phyloP scores from a whole-genome alignment of 2,888 invertebrate genomes.

The Caenorhabditis virilis region DNA sequence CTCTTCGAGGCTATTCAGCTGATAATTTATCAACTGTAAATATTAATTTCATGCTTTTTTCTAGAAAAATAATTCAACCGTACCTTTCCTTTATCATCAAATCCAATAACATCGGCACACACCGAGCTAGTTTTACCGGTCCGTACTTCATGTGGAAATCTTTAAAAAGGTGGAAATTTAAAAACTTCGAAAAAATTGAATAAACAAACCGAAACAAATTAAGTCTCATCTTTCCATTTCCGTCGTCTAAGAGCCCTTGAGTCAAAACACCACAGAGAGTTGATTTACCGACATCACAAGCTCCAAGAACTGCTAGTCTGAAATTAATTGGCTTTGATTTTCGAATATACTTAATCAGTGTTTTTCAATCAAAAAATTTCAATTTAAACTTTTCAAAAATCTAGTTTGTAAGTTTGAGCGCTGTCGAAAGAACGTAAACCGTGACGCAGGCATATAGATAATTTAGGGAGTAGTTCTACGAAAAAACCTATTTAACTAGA shows the following conservation, averaged over 20 bases:
- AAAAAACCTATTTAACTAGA: background rate
- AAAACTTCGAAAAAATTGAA: background rate
- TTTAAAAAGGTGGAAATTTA: conserved; percentile 19
- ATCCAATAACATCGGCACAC: conserved; percentile 84
- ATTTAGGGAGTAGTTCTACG: background rate
- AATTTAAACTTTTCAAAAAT: too few relatives aligned
- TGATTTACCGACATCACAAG: conserved; percentile 85
- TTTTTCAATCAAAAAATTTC: too few relatives aligned
- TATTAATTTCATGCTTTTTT: background rate
- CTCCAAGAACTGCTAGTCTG: conserved; percentile 88
- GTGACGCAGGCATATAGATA: too few relatives aligned
- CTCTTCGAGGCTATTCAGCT: conserved; percentile 72
- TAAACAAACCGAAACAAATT: conserved; percentile 79
- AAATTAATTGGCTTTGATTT: too few relatives aligned
- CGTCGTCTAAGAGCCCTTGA: conserved; percentile 93
- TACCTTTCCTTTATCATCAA: conserved; percentile 75
- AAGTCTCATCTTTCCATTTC: conserved; percentile 83
- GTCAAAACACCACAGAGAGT: conserved; percentile 92
- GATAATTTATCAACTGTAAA: conserved; percentile 62
- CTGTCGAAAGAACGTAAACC: too few relatives aligned
- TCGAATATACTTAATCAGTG: too few relatives aligned
- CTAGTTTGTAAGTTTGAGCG: too few relatives aligned
- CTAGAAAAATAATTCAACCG: conserved; percentile 1
- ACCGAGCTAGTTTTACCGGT: conserved; percentile 94
- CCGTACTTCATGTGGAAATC: conserved; percentile 89